These are phyloP conservation scores for Megamerina dolium DNA, from an alignment of 2,888 invertebrate genomes.

Conservation along the genomic window DNA sequence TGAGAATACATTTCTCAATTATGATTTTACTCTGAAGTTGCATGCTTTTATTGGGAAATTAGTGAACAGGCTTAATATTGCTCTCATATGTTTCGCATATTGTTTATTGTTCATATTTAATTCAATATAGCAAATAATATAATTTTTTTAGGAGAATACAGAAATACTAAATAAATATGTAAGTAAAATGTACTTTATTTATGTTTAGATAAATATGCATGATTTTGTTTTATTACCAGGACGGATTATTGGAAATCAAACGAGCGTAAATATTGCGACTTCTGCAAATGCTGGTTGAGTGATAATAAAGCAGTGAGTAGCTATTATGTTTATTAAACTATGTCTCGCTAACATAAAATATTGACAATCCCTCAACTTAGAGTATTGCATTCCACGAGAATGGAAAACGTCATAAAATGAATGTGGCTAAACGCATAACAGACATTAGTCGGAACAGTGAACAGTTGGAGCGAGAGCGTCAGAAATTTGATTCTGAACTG, in stretches of 20 bases:
- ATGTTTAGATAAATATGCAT: too few species aligned
- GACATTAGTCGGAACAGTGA: constrained; percentile 78
- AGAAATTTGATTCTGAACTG: constrained; percentile 72
- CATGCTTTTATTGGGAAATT: too few species aligned
- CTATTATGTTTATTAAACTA: constrained; percentile 3
- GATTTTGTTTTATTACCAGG: too few species aligned
- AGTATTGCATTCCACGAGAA: constrained; percentile 92
- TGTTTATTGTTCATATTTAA: too few species aligned
- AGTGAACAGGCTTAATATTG: too few species aligned
- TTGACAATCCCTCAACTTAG: constrained; percentile 50
- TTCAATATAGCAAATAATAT: too few species aligned
- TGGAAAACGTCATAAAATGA: constrained; percentile 87
- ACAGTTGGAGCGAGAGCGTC: constrained; percentile 70
- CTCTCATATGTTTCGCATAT: too few species aligned
- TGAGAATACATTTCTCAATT: too few species aligned
- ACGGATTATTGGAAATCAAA: constrained; percentile 96
- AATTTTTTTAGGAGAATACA: too few species aligned
- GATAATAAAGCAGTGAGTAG: constrained; percentile 82
- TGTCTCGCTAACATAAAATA: neutral
- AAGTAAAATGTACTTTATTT: too few species aligned
- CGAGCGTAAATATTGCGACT: constrained; percentile 91
- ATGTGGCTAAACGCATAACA: constrained; percentile 79
- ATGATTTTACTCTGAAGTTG: too few species aligned
- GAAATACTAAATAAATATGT: too few species aligned
- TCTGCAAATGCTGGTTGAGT: constrained; percentile 97